Evolutionary conservation across 2,888 invertebrate genomes (phyloP).

Genomic region (Crioceris asparagi): DNA sequence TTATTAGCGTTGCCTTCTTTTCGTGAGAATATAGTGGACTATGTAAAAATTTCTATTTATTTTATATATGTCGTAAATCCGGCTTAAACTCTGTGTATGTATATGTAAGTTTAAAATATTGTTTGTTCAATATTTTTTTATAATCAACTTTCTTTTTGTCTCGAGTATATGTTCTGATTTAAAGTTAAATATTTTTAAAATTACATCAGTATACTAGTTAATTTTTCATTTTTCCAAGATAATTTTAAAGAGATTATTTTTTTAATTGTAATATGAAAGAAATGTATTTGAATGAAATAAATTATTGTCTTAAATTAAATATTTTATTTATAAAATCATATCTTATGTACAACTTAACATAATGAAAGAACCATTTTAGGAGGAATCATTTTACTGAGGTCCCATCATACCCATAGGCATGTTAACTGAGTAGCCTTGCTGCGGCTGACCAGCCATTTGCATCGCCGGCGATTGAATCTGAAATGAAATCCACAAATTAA

Average conservation of each 20-base stretch:
- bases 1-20: too few relatives aligned
- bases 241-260: conserved; percentile 19
- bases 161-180: conserved; percentile 6
- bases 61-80: conserved; percentile 7
- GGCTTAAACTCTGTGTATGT: conserved; percentile 14
- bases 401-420: conserved; percentile 39
- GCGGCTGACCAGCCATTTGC: conserved; percentile 44
- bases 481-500: too few relatives aligned
- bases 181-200: conserved; percentile 8
- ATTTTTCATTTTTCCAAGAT: conserved; percentile 8
- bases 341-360: too few relatives aligned
- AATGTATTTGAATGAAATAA: conserved; percentile 17
- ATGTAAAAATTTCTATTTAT: conserved; percentile 6
- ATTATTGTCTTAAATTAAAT: conserved; percentile 16
- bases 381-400: conserved; percentile 17
- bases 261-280: conserved; percentile 17
- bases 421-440: conserved; percentile 34
- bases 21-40: neutral
- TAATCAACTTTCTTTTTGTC: conserved; percentile 10
- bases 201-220: conserved; percentile 1
- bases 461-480: conserved; percentile 45
- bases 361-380: too few relatives aligned
- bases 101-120: conserved; percentile 17
- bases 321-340: too few relatives aligned
- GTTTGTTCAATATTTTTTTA: conserved; percentile 16